Evolutionary conservation across 2,888 invertebrate genomes (phyloP).

Genomic region (Synergus laeviventris): DNA sequence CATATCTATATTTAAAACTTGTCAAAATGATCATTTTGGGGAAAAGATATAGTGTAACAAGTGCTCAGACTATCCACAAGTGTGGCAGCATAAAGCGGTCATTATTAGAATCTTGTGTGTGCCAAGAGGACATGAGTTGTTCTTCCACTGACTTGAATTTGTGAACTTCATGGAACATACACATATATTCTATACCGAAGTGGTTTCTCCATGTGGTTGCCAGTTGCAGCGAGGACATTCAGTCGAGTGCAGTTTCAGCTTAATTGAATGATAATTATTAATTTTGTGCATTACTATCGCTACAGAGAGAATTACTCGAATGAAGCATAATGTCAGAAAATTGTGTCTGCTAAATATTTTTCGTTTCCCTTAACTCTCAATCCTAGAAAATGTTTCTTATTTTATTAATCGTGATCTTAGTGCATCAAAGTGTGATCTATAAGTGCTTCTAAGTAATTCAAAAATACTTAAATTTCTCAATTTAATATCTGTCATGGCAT

Average conservation of each 20-base stretch:
- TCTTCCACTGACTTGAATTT: conserved; percentile 51
- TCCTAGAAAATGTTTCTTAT: conserved; percentile 16
- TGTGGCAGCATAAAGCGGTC: conserved; percentile 66
- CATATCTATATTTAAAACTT: neutral
- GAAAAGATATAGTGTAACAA: conserved; percentile 7
- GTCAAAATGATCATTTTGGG: conserved; percentile 10
- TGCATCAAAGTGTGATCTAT: conserved; percentile 1
- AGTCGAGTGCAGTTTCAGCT: conserved; percentile 59
- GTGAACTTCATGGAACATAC: conserved; percentile 44
- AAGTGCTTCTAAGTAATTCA: neutral
- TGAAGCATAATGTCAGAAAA: conserved; percentile 6
- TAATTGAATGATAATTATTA: conserved; percentile 64
- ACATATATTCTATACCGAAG: conserved; percentile 24
- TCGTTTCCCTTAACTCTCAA: neutral
- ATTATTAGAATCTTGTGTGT: conserved; percentile 70
- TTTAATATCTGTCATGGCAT: neutral
- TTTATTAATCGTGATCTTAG: conserved; percentile 13
- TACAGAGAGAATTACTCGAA: conserved; percentile 40
- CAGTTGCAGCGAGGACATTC: conserved; percentile 65
- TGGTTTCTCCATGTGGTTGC: conserved; percentile 67
- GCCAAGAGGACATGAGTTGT: conserved; percentile 53
- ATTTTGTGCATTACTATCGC: conserved; percentile 45
- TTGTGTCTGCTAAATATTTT: neutral
- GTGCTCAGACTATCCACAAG: conserved; percentile 35
- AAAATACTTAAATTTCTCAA: neutral